phyloP scores from a whole-genome alignment of 2,888 invertebrate species.

The Serrognathus titanus region DNA sequence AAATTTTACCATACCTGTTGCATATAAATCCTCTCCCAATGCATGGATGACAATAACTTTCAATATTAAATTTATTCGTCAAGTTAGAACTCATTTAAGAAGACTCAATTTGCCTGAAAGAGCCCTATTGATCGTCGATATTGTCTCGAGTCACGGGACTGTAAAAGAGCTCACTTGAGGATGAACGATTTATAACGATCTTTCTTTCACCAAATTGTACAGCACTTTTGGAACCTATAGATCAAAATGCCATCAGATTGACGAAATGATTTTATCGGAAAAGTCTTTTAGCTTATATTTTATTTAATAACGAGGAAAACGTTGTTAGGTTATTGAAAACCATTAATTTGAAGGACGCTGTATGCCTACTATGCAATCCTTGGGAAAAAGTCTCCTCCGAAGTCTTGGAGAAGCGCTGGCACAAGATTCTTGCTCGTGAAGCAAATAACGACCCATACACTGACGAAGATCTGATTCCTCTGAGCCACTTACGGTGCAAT shows the following conservation, averaged over 20 bases:
- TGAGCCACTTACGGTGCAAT: no score
- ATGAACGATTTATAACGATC: conserved; percentile 15
- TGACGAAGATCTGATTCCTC: no score
- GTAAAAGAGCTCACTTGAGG: conserved; percentile 12
- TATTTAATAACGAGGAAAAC: conserved; percentile 12
- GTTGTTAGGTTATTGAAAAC: conserved; percentile 7
- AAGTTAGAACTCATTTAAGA: background rate
- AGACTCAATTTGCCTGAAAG: conserved; percentile 1
- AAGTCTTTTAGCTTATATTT: conserved; percentile 7
- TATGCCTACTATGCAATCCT: background rate
- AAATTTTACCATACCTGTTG: no score
- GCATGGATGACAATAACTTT: no score
- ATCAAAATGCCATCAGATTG: conserved; percentile 19
- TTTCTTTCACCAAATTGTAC: conserved; percentile 22
- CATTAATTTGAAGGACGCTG: no score
- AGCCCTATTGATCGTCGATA: conserved; percentile 13
- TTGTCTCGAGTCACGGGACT: conserved; percentile 1
- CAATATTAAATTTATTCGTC: no score
- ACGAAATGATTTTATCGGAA: conserved; percentile 17
- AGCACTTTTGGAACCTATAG: conserved; percentile 18
- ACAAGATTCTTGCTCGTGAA: background rate
- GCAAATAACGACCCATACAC: no score
- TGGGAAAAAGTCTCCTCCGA: background rate
- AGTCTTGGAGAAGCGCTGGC: background rate
- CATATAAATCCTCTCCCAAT: no score